A percentile compares a stretch with the other conserved stretches of the same genome.
These are phyloP conservation scores for Erpobdella octoculata DNA, from an alignment of 2,888 invertebrate species.

Conservation along the genomic window DNA sequence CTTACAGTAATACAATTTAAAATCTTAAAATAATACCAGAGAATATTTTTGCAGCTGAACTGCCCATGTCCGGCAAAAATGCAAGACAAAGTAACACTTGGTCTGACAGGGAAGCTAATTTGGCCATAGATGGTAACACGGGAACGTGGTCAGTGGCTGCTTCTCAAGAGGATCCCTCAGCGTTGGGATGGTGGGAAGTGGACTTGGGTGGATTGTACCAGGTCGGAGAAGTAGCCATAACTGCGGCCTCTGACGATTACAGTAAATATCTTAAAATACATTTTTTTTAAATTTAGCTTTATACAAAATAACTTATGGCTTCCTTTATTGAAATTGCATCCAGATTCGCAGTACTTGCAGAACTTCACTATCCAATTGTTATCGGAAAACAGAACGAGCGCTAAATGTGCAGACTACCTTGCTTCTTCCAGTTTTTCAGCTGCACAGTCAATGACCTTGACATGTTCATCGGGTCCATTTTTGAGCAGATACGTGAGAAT, in stretches of 20 bases:
- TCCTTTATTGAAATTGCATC: not conserved
- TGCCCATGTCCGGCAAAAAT: not conserved
- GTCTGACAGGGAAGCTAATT: not conserved
- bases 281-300: not conserved
- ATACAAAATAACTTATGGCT: not conserved
- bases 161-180: not conserved
- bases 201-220: constrained; percentile 5
- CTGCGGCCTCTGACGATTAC: not conserved
- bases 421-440: not conserved
- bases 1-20: no score
- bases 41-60: no score
- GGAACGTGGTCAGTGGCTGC: constrained; percentile 17
- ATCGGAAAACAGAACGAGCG: not conserved
- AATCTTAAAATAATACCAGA: no score
- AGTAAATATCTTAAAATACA: constrained; percentile 8
- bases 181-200: constrained; percentile 21
- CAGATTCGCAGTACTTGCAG: not conserved
- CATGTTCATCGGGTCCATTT: not conserved
- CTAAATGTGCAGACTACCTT: not conserved
- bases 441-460: not conserved
- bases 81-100: constrained; percentile 21
- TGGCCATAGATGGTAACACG: not conserved
- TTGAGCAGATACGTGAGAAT: not conserved
- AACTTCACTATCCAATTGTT: constrained; percentile 4
- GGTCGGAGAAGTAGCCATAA: constrained; percentile 11